phyloP scores from a whole-genome alignment of 2,113 vertebrate species.

The Calonectris borealis region DNA sequence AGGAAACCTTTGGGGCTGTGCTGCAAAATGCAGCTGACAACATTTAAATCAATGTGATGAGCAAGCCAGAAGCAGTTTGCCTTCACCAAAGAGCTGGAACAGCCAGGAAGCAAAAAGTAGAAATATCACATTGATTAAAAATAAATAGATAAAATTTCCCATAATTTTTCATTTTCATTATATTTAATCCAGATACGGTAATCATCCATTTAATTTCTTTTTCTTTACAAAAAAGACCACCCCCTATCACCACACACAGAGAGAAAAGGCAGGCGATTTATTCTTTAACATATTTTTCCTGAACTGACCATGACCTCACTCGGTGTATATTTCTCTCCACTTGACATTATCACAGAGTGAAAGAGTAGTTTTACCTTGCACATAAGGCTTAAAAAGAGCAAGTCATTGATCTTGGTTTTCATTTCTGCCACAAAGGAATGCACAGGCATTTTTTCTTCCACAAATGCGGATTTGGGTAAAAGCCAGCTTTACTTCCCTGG shows the following conservation, averaged over 20 bases:
- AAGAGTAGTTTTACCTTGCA: slow-evolving; percentile 67
- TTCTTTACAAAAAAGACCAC: not conserved
- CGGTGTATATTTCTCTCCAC: slow-evolving; percentile 58
- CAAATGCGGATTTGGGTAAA: slow-evolving; percentile 35
- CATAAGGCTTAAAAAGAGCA: slow-evolving; percentile 48
- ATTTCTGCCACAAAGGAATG: slow-evolving; percentile 56
- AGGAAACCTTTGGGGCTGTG: not conserved
- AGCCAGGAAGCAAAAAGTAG: not conserved
- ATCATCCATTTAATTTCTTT: not conserved
- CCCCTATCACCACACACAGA: not conserved
- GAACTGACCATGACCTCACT: slow-evolving; percentile 63
- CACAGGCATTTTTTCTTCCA: slow-evolving; percentile 46
- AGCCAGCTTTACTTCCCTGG: slow-evolving; percentile 19
- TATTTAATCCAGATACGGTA: not conserved
- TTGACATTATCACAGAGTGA: slow-evolving; percentile 67
- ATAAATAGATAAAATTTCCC: not conserved
- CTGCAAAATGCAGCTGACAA: slow-evolving; percentile 3
- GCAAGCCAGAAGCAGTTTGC: not conserved
- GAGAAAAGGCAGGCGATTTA: slow-evolving; percentile 17
- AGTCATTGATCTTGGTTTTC: slow-evolving; percentile 67
- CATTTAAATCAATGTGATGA: slow-evolving; percentile 28
- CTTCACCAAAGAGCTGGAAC: not conserved
- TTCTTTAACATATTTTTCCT: slow-evolving; percentile 58
- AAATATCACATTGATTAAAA: not conserved
- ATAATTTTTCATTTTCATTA: not conserved